Conservation (phyloP, 1,140 invertebrate species). For the Galendromus occidentalis region DNA sequence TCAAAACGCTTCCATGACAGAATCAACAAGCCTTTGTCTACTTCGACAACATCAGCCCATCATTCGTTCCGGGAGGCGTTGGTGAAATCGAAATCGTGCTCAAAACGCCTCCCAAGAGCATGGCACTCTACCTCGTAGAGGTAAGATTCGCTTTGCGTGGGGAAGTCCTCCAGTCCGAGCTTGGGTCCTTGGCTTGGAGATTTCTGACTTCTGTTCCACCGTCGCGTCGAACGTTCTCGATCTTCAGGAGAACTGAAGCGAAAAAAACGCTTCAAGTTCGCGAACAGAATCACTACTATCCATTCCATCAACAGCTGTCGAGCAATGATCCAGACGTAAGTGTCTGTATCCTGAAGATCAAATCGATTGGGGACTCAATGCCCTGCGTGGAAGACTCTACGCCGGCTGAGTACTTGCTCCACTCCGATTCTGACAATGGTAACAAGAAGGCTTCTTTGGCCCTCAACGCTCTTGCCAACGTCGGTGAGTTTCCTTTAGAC, state of each 20-base stretch:
- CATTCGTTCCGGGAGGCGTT: background rate
- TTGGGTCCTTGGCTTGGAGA: no score
- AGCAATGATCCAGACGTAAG: constrained; percentile 16
- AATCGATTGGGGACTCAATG: constrained; percentile 18
- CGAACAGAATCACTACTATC: background rate
- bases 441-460: constrained; percentile 17
- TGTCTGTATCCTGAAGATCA: constrained; percentile 19
- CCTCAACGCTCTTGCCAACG: constrained; percentile 18
- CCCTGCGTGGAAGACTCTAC: constrained; percentile 17
- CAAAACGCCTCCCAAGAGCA: constrained; percentile 5
- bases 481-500: constrained; percentile 18
- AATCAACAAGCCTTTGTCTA: background rate
- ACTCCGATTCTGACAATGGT: constrained; percentile 15
- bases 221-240: no score
- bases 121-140: background rate
- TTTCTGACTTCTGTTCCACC: no score
- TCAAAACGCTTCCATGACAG: background rate
- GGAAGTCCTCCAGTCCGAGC: no score
- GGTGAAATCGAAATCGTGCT: constrained; percentile 5
- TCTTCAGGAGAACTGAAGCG: no score
- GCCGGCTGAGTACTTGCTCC: constrained; percentile 16
- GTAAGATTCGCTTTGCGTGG: background rate
- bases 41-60: background rate
- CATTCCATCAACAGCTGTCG: background rate
- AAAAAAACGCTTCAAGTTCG: no score